Conservation (phyloP, 2,113 vertebrate species). For the Henicopernis longicauda region DNA sequence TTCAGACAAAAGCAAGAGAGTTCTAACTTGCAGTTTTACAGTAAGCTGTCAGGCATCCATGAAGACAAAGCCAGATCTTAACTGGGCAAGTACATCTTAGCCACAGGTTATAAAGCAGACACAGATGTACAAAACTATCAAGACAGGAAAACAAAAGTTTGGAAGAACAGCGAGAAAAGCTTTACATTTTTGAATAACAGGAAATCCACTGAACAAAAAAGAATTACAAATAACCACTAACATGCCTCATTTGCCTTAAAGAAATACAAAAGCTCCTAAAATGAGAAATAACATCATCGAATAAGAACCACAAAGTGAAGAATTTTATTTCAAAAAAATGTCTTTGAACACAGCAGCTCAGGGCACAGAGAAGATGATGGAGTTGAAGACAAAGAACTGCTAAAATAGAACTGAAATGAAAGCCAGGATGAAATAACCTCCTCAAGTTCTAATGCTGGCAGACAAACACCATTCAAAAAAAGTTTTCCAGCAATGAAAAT, state of each 20-base stretch:
- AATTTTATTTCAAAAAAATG: conserved; percentile 45
- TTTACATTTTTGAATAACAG: conserved; percentile 63
- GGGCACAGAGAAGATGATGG: conserved; percentile 29
- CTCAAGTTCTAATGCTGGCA: conserved; percentile 20
- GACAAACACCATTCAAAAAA: conserved; percentile 44
- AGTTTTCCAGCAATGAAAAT: conserved; percentile 23
- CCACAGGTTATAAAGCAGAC: conserved; percentile 63
- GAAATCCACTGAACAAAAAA: conserved; percentile 64
- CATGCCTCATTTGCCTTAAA: conserved; percentile 60
- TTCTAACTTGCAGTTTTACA: not conserved
- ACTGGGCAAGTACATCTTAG: conserved; percentile 45
- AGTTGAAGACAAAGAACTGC: conserved; percentile 46
- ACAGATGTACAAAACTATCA: conserved; percentile 57
- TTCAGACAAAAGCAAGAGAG: not conserved
- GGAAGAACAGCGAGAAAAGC: conserved; percentile 47
- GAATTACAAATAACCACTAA: conserved; percentile 61
- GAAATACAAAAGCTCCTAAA: conserved; percentile 59
- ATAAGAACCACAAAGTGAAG: conserved; percentile 55
- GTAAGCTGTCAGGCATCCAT: not conserved
- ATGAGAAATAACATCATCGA: conserved; percentile 37
- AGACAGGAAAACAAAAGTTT: conserved; percentile 57
- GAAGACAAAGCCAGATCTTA: not conserved
- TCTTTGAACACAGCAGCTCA: conserved; percentile 45
- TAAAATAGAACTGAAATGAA: conserved; percentile 48
- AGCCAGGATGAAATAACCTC: conserved; percentile 40